Conservation (phyloP, 37 sponge, comb jelly and placozoan species). For the Trichoplax adhaerens region DNA sequence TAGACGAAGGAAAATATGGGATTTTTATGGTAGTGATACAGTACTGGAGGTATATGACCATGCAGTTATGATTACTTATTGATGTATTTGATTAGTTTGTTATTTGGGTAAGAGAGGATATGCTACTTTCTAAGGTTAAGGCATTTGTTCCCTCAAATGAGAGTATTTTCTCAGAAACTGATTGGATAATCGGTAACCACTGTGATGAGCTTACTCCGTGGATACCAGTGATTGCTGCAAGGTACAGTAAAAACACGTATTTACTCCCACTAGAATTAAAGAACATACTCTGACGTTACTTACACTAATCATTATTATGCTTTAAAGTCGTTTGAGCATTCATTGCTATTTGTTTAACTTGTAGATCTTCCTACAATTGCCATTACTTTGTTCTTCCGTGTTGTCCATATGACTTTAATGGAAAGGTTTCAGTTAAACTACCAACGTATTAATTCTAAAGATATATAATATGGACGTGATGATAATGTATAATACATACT, state of each 20-base stretch:
- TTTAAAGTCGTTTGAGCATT: too few relatives aligned
- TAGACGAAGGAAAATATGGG: slow-evolving; percentile 74
- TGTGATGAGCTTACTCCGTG: slow-evolving; percentile 99
- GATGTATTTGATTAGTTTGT: background rate
- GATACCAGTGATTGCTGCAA: slow-evolving; percentile 82
- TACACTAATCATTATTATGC: too few relatives aligned
- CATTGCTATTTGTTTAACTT: slow-evolving; percentile 8
- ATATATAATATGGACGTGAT: background rate
- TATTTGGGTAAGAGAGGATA: background rate
- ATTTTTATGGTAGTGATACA: slow-evolving; percentile 22
- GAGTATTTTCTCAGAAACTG: slow-evolving; percentile 44
- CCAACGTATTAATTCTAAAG: background rate
- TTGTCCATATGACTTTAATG: slow-evolving; percentile 81
- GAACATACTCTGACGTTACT: too few relatives aligned
- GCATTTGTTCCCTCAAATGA: slow-evolving; percentile 51
- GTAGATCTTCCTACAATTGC: slow-evolving; percentile 55
- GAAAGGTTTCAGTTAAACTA: slow-evolving; percentile 30
- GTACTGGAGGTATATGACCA: slow-evolving; percentile 39
- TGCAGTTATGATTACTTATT: background rate
- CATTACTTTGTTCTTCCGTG: slow-evolving; percentile 86
- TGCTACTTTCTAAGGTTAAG: slow-evolving; percentile 21
- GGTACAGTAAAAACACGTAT: slow-evolving; percentile 6
- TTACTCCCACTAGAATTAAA: too few relatives aligned
- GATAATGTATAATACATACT: background rate
- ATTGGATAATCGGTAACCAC: slow-evolving; percentile 98